phyloP scores from a whole-genome alignment of 2,113 vertebrate species.

The Boleophthalmus pectinirostris region DNA sequence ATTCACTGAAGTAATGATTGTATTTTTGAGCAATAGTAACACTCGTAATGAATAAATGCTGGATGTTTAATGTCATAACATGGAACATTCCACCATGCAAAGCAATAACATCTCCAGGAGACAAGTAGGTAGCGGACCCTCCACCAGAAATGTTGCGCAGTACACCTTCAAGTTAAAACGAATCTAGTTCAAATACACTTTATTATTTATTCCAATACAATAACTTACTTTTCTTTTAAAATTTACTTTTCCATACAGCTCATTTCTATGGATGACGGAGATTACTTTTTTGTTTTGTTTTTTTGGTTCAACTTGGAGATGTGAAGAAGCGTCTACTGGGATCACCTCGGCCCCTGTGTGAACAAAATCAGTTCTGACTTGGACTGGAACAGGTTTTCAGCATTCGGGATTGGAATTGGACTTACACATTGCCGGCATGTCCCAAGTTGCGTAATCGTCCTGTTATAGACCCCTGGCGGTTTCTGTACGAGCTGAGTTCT shows the following conservation, averaged over 20 bases:
- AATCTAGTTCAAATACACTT: neutral
- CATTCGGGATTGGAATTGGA: neutral
- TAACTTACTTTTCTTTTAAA: neutral
- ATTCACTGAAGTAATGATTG: too few species aligned
- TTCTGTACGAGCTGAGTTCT: slow-evolving; percentile 57
- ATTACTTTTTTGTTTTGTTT: too few species aligned
- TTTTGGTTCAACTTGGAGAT: slow-evolving; percentile 63
- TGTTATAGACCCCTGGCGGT: slow-evolving; percentile 57
- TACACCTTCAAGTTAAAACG: too few species aligned
- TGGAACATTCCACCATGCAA: too few species aligned
- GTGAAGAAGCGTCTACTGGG: slow-evolving; percentile 69
- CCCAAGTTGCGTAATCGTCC: slow-evolving; percentile 59
- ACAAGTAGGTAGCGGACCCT: too few species aligned
- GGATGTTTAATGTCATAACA: too few species aligned
- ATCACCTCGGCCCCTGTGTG: slow-evolving; percentile 55
- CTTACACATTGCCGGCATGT: slow-evolving; percentile 63
- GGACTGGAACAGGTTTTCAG: neutral
- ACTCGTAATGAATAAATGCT: too few species aligned
- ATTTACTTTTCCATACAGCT: neutral
- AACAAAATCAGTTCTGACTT: neutral
- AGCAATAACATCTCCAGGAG: too few species aligned
- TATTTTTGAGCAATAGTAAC: too few species aligned
- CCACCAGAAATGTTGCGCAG: too few species aligned
- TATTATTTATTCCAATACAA: neutral
- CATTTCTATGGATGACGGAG: neutral